Base-by-base conservation (phyloP, 1,140 invertebrate genomes). In the Kradibia gibbosae region DNA sequence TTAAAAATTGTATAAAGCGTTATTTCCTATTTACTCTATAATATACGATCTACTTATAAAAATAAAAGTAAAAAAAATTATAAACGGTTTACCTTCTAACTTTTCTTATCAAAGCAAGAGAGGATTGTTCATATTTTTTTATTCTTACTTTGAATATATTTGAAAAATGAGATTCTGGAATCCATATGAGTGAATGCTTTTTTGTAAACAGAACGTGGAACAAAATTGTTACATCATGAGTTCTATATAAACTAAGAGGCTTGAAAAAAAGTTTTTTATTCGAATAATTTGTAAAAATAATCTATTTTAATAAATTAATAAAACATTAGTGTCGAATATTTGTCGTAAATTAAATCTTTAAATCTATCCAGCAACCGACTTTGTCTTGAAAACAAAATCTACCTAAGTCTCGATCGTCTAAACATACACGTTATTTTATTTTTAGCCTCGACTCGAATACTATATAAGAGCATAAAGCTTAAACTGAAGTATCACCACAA, bases 401-500 rank as follows among this genome's bases (percentile, higher is more conserved):
- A 67, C 62, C 62, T 67, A 67, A 39, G 62, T 20, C 34, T 39
- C 1, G 34, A 67, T 67, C n/a, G 62, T 39, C 62, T 8, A 22
- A 20, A 53, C 10, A n/a, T 67, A 39, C 8, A n/a, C 39, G 39
- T 39, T n/a, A 67, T 39, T 67, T 17, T n/a, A n/a, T 1, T 39
- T 1, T 1, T 39, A 39, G 17, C 62, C 34, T 67, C 34, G 62
- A 20, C 34, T 67, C 62, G 62, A 39, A 67, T 67, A 39, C 11
- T 36, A 22, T 39, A 39, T n/a, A 36, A 67, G 62, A 20, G 62
- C n/a, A n/a, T n/a, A 67, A 67, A 67, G 34, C 34, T 39, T 67
- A 67, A 67, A 39, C 62, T 22, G 34, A 39, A 67, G 34, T 67
- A 67, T 67, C 34, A 39, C 62, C 62, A n/a, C 36, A 67, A 67